phyloP scores from a whole-genome alignment of 2,113 vertebrate species.

The Caranx melampygus region DNA sequence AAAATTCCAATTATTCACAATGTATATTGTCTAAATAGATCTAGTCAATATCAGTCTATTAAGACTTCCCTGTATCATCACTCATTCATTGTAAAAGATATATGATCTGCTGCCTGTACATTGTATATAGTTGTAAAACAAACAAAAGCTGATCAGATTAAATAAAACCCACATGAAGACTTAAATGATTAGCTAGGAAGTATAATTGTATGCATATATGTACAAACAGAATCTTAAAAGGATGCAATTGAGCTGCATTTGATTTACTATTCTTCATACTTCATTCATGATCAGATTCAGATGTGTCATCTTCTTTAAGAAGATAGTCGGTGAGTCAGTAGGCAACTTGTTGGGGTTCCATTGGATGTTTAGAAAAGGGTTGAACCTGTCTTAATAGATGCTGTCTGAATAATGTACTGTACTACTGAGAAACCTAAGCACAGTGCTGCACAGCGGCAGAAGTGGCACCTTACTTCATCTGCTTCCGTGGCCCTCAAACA shows the following conservation, averaged over 20 bases:
- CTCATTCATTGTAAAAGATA: slow-evolving; percentile 82
- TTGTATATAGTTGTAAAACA: slow-evolving; percentile 90
- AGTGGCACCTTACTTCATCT: slow-evolving; percentile 56
- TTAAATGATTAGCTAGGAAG: slow-evolving; percentile 79
- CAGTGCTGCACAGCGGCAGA: slow-evolving; percentile 59
- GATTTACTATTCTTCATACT: slow-evolving; percentile 54
- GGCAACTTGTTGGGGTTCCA: slow-evolving; percentile 35
- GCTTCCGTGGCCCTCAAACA: slow-evolving; percentile 34
- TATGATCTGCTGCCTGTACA: slow-evolving; percentile 88
- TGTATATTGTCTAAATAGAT: slow-evolving; percentile 82
- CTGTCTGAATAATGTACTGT: slow-evolving; percentile 63
- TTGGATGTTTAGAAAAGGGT: slow-evolving; percentile 33
- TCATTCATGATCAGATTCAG: slow-evolving; percentile 52
- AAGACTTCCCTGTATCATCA: slow-evolving; percentile 79
- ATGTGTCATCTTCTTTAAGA: slow-evolving; percentile 57
- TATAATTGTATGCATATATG: slow-evolving; percentile 83
- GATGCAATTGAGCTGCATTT: slow-evolving; percentile 75
- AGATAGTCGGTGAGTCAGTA: slow-evolving; percentile 44
- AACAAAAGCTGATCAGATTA: slow-evolving; percentile 80
- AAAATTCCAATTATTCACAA: slow-evolving; percentile 79
- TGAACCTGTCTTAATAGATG: slow-evolving; percentile 42
- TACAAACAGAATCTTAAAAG: slow-evolving; percentile 75
- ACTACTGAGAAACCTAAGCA: slow-evolving; percentile 76
- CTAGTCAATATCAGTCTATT: slow-evolving; percentile 72
- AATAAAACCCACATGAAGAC: slow-evolving; percentile 83